Evolutionary conservation across 1,140 invertebrate species (phyloP).

Genomic region (Melanaphis sacchari): DNA sequence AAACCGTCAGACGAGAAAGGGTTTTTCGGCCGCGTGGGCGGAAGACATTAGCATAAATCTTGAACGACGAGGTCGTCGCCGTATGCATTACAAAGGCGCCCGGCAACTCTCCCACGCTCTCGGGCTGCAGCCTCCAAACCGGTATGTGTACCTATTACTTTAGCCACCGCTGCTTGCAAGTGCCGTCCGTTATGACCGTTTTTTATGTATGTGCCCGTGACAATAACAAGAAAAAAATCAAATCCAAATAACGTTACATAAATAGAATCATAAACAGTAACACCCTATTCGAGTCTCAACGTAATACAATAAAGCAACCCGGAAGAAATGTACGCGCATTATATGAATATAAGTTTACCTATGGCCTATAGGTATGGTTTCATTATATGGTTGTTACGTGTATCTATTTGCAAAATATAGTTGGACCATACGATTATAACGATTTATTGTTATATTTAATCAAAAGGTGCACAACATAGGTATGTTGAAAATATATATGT

Average conservation of each 20-base stretch:
- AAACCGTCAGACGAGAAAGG: constrained; percentile 18
- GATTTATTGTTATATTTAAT: not conserved
- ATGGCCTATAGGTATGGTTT: too few species aligned
- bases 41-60: constrained; percentile 53
- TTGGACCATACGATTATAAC: not conserved
- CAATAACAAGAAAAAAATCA: not conserved
- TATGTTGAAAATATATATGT: not conserved
- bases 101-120: constrained; percentile 43
- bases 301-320: not conserved
- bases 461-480: too few species aligned
- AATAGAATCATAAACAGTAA: constrained; percentile 14
- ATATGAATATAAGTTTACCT: not conserved
- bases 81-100: constrained; percentile 35
- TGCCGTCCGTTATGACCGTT: constrained; percentile 54
- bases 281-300: not conserved
- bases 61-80: constrained; percentile 28
- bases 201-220: not conserved
- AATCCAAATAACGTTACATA: constrained; percentile 22
- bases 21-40: constrained; percentile 48
- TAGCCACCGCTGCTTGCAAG: not conserved
- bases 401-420: not conserved
- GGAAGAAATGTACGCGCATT: not conserved
- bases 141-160: not conserved
- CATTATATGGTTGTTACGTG: not conserved
- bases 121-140: constrained; percentile 30